Evolutionary conservation across 2,888 invertebrate species (phyloP), one percentile per base, ranked within the genome.

Genomic region (Tipula vernalis): DNA sequence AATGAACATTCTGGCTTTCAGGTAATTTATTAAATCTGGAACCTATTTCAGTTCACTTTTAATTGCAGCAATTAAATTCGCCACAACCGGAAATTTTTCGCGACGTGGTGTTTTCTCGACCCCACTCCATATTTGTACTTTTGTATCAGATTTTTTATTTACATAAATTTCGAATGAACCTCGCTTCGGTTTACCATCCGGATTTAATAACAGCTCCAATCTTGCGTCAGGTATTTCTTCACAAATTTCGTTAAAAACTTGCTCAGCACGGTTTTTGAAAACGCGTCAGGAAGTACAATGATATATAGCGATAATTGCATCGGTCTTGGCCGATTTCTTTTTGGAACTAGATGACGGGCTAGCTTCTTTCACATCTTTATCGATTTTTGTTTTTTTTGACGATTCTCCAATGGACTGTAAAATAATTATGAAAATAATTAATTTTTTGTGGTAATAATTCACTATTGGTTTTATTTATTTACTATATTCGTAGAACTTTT

Each of bases 221-320:
- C 88, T 85, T 18, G 44, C 10, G 18, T 85, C 28, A 10, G 87
- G 88, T 39, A 90, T 86, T 18, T 88, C 88, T 47, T 89, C 88
- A 36, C 88, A 86, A 83, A 91, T 87, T 36, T 88, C 86, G 12
- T 86, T 86, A 42, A 87, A 87, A 87, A 91, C 88, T 87, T 90
- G 89, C 87, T 89, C 88, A 86, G 91, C 91, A 87, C 91, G 91
- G 83, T 90, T 89, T 86, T 90, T 90, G 88, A 91, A 91, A 18
- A 91, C 90, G 85, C 89, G 89, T 90, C 91, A 91, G 87, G 90
- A 90, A n/a, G 90, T 90, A 83, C 91, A 91, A 87, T 91, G 91
- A 87, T 91, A 90, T 3, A 91, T 89, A 83, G 89, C 90, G 6
- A 91, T 89, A 47, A 90, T 3, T n/a, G 71, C 18, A 6, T 6